Evolutionary conservation across 1,140 invertebrate genomes (phyloP).

Genomic region (Dendroctonus valens): DNA sequence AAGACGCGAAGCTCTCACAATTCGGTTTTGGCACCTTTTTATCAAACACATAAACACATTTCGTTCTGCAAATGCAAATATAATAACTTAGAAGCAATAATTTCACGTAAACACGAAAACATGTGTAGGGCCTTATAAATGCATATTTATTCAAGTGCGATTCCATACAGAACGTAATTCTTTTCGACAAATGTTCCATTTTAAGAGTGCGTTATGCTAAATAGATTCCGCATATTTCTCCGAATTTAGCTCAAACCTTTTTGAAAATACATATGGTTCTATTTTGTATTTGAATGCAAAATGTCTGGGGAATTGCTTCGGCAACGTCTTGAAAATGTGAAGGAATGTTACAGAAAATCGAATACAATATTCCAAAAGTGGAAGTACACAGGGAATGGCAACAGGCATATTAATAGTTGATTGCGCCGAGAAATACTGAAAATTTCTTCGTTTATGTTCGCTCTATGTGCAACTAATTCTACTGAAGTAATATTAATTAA

Average conservation of each 20-base stretch:
- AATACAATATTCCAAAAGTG: too few species aligned
- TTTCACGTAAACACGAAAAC: not conserved
- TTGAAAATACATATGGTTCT: too few species aligned
- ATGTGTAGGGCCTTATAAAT: conserved; percentile 7
- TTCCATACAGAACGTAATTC: conserved; percentile 1
- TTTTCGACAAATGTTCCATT: not conserved
- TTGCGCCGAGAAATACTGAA: too few species aligned
- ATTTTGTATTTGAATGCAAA: too few species aligned
- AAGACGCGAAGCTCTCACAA: conserved; percentile 7
- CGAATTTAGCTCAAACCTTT: not conserved
- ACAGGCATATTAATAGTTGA: too few species aligned
- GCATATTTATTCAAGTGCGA: conserved; percentile 2
- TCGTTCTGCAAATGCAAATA: conserved; percentile 13
- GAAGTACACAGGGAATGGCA: too few species aligned
- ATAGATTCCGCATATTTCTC: conserved; percentile 5
- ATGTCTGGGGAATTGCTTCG: too few species aligned
- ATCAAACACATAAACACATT: conserved; percentile 17
- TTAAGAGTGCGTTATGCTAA: conserved; percentile 6
- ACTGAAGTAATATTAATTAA: too few species aligned
- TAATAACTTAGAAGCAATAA: conserved; percentile 2
- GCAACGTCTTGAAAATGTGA: too few species aligned
- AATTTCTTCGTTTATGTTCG: too few species aligned
- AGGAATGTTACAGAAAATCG: too few species aligned
- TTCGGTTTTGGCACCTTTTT: conserved; percentile 14
- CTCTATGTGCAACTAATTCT: too few species aligned